A percentile compares a stretch with the other conserved stretches of the same genome.
phyloP scores from a whole-genome alignment of 2,888 invertebrate genomes.

The Hirtodrosophila alboralis region DNA sequence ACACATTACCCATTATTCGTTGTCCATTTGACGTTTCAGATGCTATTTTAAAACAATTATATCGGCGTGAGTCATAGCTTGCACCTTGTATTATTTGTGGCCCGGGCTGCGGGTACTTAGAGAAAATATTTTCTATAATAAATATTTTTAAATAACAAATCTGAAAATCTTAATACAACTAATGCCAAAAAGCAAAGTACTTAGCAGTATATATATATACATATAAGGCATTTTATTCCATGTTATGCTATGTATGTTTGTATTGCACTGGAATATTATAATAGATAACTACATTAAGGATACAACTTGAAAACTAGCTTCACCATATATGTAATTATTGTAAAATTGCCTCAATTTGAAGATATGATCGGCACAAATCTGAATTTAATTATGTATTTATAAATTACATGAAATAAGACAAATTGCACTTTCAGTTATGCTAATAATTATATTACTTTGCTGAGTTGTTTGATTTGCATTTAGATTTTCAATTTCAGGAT shows the following conservation, averaged over 20 bases:
- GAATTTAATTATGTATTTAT: too few species aligned
- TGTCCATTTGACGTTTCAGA: constrained; percentile 42
- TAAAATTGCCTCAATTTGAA: too few species aligned
- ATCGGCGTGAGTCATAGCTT: constrained; percentile 48
- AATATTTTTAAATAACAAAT: constrained; percentile 17
- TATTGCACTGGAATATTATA: too few species aligned
- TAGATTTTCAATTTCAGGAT: constrained; percentile 1
- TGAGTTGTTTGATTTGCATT: constrained; percentile 14
- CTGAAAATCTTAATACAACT: constrained; percentile 4
- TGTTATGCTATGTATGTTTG: too few species aligned
- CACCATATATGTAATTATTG: too few species aligned
- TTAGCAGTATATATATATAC: too few species aligned
- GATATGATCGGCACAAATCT: too few species aligned
- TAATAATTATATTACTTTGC: constrained; percentile 41
- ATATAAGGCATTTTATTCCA: too few species aligned
- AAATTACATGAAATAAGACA: constrained; percentile 1
- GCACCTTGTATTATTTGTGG: constrained; percentile 8
- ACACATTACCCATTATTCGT: background rate
- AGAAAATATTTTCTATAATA: background rate
- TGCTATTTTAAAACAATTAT: constrained; percentile 55
- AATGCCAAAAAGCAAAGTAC: background rate
- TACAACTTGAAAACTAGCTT: too few species aligned
- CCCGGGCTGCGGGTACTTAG: constrained; percentile 3
- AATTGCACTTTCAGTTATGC: constrained; percentile 44
- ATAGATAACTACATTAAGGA: too few species aligned